Evolutionary conservation across 1,140 invertebrate species (phyloP).

Genomic region (Brachionus koreanus): DNA sequence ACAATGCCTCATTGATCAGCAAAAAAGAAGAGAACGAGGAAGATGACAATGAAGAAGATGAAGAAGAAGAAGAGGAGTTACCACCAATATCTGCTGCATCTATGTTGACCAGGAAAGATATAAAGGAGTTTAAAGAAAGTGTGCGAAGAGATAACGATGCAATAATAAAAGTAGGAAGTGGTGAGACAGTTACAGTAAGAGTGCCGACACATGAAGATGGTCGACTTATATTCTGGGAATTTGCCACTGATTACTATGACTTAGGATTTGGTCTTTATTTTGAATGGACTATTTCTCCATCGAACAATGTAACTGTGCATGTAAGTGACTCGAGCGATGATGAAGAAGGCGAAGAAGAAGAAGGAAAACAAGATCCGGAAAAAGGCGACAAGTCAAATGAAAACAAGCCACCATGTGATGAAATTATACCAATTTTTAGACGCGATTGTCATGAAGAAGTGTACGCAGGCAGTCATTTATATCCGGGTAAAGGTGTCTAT

Average conservation of each 20-base stretch:
- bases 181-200: slow-evolving; percentile 91
- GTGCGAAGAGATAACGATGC: slow-evolving; percentile 75
- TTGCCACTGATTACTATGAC: slow-evolving; percentile 94
- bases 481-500: slow-evolving; percentile 90
- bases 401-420: slow-evolving; percentile 66
- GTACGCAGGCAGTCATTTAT: slow-evolving; percentile 90
- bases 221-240: slow-evolving; percentile 96
- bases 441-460: slow-evolving; percentile 93
- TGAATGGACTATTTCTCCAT: slow-evolving; percentile 84
- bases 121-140: slow-evolving; percentile 77
- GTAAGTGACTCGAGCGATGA: slow-evolving; percentile 88
- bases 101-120: slow-evolving; percentile 88
- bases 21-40: not conserved
- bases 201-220: slow-evolving; percentile 95
- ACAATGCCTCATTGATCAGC: not conserved
- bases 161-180: slow-evolving; percentile 89
- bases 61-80: slow-evolving; percentile 46
- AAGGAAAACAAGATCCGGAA: slow-evolving; percentile 46
- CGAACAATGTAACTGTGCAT: slow-evolving; percentile 68
- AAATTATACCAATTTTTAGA: slow-evolving; percentile 85
- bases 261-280: slow-evolving; percentile 98
- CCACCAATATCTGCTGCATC: slow-evolving; percentile 70
- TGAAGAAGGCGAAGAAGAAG: slow-evolving; percentile 56
- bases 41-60: slow-evolving; percentile 39
- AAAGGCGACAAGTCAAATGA: slow-evolving; percentile 51